These are phyloP conservation scores for Leptinotarsa undecemlineata DNA, from an alignment of 1,140 invertebrate genomes.

Conservation along the genomic window DNA sequence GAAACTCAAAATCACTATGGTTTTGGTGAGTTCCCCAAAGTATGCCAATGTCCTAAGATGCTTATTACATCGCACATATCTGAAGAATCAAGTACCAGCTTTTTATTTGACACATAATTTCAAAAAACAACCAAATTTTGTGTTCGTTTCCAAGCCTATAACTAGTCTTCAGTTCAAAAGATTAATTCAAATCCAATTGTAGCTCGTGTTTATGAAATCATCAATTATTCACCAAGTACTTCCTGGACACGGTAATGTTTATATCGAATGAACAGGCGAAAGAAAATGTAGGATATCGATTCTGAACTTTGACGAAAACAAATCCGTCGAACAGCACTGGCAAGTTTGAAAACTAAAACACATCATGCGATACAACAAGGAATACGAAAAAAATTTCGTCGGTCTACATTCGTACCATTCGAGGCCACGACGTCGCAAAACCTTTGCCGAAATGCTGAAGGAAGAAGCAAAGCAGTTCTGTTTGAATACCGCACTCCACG, in stretches of 20 bases:
- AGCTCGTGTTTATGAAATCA: neutral
- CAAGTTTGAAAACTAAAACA: neutral
- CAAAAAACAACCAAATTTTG: too few relatives aligned
- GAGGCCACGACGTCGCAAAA: neutral
- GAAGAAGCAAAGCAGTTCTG: conserved; percentile 51
- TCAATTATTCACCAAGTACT: neutral
- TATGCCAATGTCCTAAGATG: too few relatives aligned
- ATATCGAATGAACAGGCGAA: neutral
- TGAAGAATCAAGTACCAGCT: too few relatives aligned
- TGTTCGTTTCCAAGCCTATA: too few relatives aligned
- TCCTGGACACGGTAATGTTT: neutral
- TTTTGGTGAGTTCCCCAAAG: too few relatives aligned
- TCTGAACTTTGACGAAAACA: neutral
- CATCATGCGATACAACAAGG: neutral
- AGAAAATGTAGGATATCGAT: neutral
- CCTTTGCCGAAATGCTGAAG: conserved; percentile 28
- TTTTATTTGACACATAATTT: too few relatives aligned
- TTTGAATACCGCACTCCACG: conserved; percentile 55
- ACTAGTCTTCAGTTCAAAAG: too few relatives aligned
- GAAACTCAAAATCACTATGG: too few relatives aligned
- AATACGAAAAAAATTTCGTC: neutral
- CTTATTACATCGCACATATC: too few relatives aligned
- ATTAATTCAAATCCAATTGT: neutral
- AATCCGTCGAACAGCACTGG: neutral
- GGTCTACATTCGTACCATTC: neutral